These are phyloP conservation scores for Sarcophaga caerulescens DNA, from an alignment of 2,888 invertebrate species.

Conservation along the genomic window DNA sequence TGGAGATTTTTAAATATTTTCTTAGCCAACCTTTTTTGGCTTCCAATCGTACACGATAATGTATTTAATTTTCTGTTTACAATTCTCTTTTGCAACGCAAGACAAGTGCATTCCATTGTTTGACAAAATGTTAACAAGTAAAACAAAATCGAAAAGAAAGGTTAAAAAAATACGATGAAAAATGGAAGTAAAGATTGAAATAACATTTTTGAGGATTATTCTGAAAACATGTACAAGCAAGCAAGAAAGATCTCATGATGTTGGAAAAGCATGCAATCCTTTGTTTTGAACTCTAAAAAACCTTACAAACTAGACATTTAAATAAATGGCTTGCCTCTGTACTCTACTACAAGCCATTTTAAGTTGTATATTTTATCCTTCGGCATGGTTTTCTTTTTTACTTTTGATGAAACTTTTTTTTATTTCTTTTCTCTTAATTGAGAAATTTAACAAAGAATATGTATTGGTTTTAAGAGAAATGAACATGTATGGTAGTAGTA, in stretches of 20 bases:
- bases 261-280: not conserved
- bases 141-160: not conserved
- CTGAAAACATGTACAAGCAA: not conserved
- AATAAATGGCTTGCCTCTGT: not conserved
- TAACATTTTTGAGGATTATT: constrained; percentile 11
- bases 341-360: not conserved
- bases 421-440: too few species aligned
- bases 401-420: not conserved
- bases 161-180: not conserved
- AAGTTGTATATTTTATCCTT: not conserved
- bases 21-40: too few species aligned
- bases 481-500: not conserved
- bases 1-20: too few species aligned
- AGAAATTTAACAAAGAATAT: too few species aligned
- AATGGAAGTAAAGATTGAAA: constrained; percentile 6
- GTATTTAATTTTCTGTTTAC: too few species aligned
- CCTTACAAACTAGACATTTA: not conserved
- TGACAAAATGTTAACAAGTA: too few species aligned
- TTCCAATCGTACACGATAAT: too few species aligned
- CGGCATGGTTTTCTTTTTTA: not conserved
- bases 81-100: not conserved
- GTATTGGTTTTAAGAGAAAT: too few species aligned
- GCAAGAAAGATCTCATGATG: not conserved
- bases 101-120: not conserved
- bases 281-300: too few species aligned